Percentiles rank a stretch among this genome's conserved stretches.
Conservation (phyloP, 2,888 invertebrate species). For the Melanargia galathea region DNA sequence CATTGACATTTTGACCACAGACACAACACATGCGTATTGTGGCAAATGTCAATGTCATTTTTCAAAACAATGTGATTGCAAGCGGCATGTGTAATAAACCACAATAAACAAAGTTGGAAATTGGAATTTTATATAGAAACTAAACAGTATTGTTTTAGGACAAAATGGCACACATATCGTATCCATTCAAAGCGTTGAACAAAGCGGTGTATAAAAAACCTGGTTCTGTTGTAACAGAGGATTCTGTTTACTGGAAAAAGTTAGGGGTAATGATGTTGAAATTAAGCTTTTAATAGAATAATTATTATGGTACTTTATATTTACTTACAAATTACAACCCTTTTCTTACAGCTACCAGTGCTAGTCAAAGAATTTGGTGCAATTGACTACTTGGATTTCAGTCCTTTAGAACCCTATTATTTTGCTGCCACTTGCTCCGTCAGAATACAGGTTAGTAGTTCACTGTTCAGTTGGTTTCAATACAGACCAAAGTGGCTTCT, state of each 20-base stretch:
- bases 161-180: constrained; percentile 70
- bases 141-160: background rate
- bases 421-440: constrained; percentile 97
- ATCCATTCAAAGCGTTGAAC: constrained; percentile 87
- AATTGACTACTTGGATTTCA: constrained; percentile 95
- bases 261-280: constrained; percentile 85
- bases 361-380: constrained; percentile 96
- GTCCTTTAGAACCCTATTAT: constrained; percentile 93
- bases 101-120: too few species aligned
- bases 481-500: too few species aligned
- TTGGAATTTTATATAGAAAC: background rate
- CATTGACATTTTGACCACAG: too few species aligned
- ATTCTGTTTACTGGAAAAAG: constrained; percentile 94
- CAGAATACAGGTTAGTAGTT: constrained; percentile 84
- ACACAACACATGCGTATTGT: too few species aligned
- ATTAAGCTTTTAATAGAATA: background rate
- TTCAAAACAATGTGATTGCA: constrained; percentile 9
- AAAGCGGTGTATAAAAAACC: constrained; percentile 86
- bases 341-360: constrained; percentile 85
- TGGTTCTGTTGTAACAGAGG: constrained; percentile 86
- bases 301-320: background rate
- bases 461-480: too few species aligned
- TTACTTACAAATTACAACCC: background rate
- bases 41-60: constrained; percentile 1
- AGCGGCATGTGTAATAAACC: background rate